These are phyloP conservation scores for Phalacrocorax pelagicus DNA, from an alignment of 2,113 vertebrate species.

Conservation along the genomic window DNA sequence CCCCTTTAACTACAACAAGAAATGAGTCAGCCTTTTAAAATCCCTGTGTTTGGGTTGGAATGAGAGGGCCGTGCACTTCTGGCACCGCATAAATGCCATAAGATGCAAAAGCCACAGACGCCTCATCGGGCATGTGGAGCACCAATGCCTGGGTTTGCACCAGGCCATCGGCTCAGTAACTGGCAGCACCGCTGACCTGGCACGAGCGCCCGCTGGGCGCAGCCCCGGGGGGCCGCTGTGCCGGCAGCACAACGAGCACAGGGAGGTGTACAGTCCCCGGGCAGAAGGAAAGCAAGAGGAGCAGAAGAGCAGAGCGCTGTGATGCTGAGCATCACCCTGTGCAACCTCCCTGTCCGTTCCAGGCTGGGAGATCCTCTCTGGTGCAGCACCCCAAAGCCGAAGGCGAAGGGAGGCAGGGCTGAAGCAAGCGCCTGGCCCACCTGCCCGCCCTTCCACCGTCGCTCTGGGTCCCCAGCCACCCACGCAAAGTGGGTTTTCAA, in stretches of 20 bases:
- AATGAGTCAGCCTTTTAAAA: no score
- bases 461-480: neutral
- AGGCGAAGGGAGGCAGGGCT: no score
- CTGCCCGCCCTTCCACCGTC: rapidly evolving
- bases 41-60: rapidly evolving
- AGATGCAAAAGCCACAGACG: rapidly evolving
- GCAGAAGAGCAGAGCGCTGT: neutral
- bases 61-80: neutral
- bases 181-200: rapidly evolving
- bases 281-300: neutral
- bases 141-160: neutral
- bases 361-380: neutral
- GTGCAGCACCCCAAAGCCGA: rapidly evolving
- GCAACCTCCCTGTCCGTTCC: neutral
- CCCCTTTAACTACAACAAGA: neutral
- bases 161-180: neutral
- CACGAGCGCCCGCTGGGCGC: rapidly evolving
- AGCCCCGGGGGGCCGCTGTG: neutral
- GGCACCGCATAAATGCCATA: rapidly evolving
- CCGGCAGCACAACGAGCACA: rapidly evolving
- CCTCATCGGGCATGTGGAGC: rapidly evolving
- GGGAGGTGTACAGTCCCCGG: neutral
- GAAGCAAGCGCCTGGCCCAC: rapidly evolving
- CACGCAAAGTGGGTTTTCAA: rapidly evolving
- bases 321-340: neutral